Base-by-base conservation (phyloP, 2,888 invertebrate genomes). In the Xestobium rufovillosum region DNA sequence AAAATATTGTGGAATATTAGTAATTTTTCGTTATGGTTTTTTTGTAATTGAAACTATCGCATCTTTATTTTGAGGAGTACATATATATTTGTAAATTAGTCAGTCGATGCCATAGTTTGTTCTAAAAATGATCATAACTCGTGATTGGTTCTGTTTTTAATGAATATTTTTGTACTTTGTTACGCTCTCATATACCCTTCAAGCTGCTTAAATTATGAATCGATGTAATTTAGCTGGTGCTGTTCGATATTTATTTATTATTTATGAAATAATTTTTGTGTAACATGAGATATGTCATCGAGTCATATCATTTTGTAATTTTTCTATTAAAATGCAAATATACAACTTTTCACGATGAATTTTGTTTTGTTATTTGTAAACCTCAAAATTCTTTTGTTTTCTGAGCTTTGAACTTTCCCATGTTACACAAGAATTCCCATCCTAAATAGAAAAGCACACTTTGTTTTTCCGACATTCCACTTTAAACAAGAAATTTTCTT, bases 401-500 rank as follows among this genome's bases (percentile, higher is more conserved):
- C n/a, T 19, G n/a, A n/a, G 23, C 23, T 19, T 19, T 8, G n/a
- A 19, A 19, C n/a, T 8, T 19, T 19, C n/a, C n/a, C 6, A 8
- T 19, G 23, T 19, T 19, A 19, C 23, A 19, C n/a, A n/a, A 19
- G n/a, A 6, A 19, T 19, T n/a, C n/a, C n/a, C n/a, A n/a, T n/a
- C n/a, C n/a, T n/a, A n/a, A n/a, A n/a, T n/a, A n/a, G n/a, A n/a
- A n/a, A n/a, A 19, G n/a, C n/a, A n/a, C 6, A 19, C n/a, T 6
- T 19, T 19, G n/a, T 19, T 19, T 19, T 19, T 6, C n/a, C 23
- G 23, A 19, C 30, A 26, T 9, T 8, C 33, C 33, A 33, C 33
- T 11, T 33, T 33, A 33, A 31, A 33, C 33, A 33, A 16, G 9
- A n/a, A 27, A 33, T 26, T 6, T 19, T n/a, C n/a, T n/a, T n/a